phyloP scores from a whole-genome alignment of 2,113 vertebrate species.

The Trogon melanurus region DNA sequence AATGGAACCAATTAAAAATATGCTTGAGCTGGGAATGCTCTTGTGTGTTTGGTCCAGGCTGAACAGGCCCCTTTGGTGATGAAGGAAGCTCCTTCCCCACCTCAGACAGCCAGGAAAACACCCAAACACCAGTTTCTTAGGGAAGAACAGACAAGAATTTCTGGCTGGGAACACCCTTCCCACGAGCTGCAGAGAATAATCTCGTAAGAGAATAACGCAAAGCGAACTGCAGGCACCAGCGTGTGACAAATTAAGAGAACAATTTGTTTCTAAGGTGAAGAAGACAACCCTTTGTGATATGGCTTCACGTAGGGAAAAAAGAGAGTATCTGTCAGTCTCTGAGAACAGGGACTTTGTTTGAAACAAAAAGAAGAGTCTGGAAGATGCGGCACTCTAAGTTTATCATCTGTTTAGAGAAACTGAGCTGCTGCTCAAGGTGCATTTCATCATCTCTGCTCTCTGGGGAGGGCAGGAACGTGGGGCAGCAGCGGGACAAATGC shows the following conservation, averaged over 20 bases:
- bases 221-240: background rate
- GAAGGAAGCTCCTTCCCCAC: background rate
- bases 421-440: background rate
- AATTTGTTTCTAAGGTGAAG: background rate
- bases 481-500: background rate
- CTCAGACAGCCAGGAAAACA: background rate
- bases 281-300: background rate
- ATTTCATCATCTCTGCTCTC: background rate
- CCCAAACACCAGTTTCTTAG: background rate
- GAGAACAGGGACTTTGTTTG: background rate
- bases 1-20: conserved; percentile 59
- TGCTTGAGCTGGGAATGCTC: conserved; percentile 2
- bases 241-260: background rate
- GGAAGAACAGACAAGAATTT: background rate
- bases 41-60: background rate
- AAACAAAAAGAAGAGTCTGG: background rate
- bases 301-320: background rate
- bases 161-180: background rate
- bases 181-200: background rate
- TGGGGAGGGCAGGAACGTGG: background rate
- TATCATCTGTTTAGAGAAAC: background rate
- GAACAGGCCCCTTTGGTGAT: background rate
- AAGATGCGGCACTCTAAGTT: background rate
- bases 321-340: background rate
- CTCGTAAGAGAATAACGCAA: background rate